phyloP scores from a whole-genome alignment of 2,888 invertebrate genomes.

The Caenorhabditis sinica region DNA sequence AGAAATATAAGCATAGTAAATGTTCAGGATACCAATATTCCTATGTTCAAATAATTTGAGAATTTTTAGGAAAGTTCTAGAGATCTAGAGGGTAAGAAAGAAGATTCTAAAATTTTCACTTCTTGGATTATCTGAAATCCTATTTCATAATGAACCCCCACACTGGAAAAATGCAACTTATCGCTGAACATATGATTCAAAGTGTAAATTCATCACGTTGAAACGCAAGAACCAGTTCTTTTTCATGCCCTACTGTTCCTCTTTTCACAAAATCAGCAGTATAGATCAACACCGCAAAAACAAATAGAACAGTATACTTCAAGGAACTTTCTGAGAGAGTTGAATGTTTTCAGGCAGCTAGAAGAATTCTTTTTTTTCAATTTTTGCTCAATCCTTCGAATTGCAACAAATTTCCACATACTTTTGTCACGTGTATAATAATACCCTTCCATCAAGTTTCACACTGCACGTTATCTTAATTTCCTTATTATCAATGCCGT shows the following conservation, averaged over 20 bases:
- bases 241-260: neutral
- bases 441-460: neutral
- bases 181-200: neutral
- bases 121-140: no score
- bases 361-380: no score
- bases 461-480: neutral
- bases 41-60: no score
- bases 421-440: neutral
- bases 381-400: neutral
- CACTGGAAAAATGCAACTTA: no score
- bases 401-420: neutral
- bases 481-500: neutral
- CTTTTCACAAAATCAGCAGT: neutral
- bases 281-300: conserved; percentile 4
- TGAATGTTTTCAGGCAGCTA: no score
- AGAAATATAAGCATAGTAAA: no score
- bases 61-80: no score
- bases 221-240: conserved; percentile 13
- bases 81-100: no score
- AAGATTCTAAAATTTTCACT: no score
- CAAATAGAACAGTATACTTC: neutral
- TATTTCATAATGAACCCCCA: no score
- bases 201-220: conserved; percentile 11
- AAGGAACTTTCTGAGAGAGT: neutral
- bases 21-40: no score